These are phyloP conservation scores for Catostylus mosaicus DNA, from an alignment of 30 jellyfish, hydroid and myxozoan species.

Conservation along the genomic window DNA sequence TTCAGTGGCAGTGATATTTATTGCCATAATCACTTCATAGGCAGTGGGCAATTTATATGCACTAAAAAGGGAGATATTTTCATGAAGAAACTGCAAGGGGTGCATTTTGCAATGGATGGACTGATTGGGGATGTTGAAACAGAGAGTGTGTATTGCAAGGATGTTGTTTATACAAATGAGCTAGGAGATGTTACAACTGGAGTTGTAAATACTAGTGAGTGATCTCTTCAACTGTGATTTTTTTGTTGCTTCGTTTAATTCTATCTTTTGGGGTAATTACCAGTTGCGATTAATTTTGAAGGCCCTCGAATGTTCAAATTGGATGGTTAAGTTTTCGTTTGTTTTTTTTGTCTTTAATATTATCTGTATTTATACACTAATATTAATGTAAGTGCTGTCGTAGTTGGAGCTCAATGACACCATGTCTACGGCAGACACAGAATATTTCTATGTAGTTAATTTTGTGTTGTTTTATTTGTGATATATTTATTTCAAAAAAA, in stretches of 20 bases:
- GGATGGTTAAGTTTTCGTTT: too few relatives aligned
- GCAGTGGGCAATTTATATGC: constrained; percentile 61
- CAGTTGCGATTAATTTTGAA: too few relatives aligned
- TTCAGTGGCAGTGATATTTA: constrained; percentile 58
- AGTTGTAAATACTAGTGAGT: constrained; percentile 51
- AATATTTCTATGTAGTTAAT: too few relatives aligned
- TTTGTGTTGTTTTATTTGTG: too few relatives aligned
- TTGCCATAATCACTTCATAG: constrained; percentile 37
- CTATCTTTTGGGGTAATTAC: too few relatives aligned
- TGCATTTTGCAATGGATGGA: constrained; percentile 28
- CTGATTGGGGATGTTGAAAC: constrained; percentile 49
- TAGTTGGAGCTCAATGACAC: too few relatives aligned
- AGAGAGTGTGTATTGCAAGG: constrained; percentile 56
- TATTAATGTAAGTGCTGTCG: too few relatives aligned
- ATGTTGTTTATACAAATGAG: constrained; percentile 48
- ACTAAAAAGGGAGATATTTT: constrained; percentile 43
- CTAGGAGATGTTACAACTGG: constrained; percentile 68
- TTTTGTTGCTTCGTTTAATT: background rate
- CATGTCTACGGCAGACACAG: too few relatives aligned
- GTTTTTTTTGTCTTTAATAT: too few relatives aligned
- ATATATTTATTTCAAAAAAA: too few relatives aligned
- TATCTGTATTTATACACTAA: too few relatives aligned
- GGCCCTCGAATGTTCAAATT: too few relatives aligned
- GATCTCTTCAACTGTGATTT: background rate
- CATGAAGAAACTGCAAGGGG: constrained; percentile 58